Conservation (phyloP, 2,888 invertebrate genomes). For the Callinectes sapidus region DNA sequence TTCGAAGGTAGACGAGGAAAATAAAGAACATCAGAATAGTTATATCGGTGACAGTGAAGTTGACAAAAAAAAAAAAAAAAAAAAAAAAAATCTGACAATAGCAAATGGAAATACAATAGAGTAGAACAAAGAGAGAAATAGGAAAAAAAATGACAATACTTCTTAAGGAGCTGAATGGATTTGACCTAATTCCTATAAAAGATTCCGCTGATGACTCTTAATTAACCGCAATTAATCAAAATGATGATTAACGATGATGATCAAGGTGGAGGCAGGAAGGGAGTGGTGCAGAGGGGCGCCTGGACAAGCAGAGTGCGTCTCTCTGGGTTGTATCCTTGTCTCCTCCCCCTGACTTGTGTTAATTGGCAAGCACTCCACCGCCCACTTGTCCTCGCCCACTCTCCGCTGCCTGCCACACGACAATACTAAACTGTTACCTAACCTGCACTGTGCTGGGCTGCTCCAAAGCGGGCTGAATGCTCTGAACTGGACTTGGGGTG, state of each 20-base stretch:
- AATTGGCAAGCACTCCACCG: not conserved
- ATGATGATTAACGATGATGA: not conserved
- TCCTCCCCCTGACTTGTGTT: not conserved
- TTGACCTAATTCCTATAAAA: not conserved
- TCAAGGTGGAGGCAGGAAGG: not conserved
- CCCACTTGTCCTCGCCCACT: not conserved
- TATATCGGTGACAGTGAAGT: not conserved
- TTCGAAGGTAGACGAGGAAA: not conserved
- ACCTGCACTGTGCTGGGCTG: no score
- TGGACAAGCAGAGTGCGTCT: not conserved
- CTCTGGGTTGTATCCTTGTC: no score
- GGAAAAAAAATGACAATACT: not conserved
- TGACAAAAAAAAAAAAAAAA: not conserved
- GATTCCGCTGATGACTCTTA: not conserved
- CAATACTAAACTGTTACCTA: no score
- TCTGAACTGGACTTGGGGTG: no score
- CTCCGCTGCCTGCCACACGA: not conserved
- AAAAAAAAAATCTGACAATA: not conserved
- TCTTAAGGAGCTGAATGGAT: not conserved
- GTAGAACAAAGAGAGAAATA: not conserved
- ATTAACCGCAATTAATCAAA: not conserved
- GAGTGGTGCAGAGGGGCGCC: not conserved
- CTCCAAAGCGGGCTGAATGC: no score
- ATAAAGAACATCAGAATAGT: not conserved
- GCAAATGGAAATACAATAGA: not conserved